Evolutionary conservation across 37 sponge, comb jelly and placozoan species (phyloP).

Genomic region (Halisarca cf. caerulea): DNA sequence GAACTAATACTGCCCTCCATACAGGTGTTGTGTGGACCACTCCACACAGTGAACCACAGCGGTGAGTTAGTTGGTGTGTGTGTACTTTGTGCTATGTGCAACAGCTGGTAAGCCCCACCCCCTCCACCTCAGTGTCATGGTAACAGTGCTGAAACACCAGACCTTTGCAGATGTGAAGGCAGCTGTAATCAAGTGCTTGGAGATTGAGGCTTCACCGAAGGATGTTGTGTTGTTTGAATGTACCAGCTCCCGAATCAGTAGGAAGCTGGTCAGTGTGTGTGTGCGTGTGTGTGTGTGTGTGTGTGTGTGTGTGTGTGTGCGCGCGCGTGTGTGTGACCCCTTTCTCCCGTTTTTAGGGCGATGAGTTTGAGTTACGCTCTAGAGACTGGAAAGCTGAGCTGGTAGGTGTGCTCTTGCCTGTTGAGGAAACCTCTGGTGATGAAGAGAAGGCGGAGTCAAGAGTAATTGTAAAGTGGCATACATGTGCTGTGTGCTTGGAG

Average conservation of each 20-base stretch:
- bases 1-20: too few relatives aligned
- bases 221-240: slow-evolving; percentile 51
- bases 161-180: slow-evolving; percentile 44
- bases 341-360: background rate
- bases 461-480: slow-evolving; percentile 70
- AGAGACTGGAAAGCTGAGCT: slow-evolving; percentile 2
- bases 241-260: background rate
- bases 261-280: slow-evolving; percentile 35
- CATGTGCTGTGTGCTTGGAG: slow-evolving; percentile 77
- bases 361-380: background rate
- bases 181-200: slow-evolving; percentile 14
- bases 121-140: slow-evolving; percentile 41
- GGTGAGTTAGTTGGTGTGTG: slow-evolving; percentile 18
- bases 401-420: slow-evolving; percentile 27
- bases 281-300: background rate
- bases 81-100: background rate
- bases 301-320: background rate
- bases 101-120: too few relatives aligned
- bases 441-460: slow-evolving; percentile 5
- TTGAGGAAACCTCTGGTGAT: slow-evolving; percentile 41
- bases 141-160: slow-evolving; percentile 48
- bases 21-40: too few relatives aligned
- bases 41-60: background rate
- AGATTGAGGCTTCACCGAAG: background rate
- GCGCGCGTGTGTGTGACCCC: too few relatives aligned